Conservation (phyloP, 2,888 invertebrate genomes). For the Platycnemis pennipes region DNA sequence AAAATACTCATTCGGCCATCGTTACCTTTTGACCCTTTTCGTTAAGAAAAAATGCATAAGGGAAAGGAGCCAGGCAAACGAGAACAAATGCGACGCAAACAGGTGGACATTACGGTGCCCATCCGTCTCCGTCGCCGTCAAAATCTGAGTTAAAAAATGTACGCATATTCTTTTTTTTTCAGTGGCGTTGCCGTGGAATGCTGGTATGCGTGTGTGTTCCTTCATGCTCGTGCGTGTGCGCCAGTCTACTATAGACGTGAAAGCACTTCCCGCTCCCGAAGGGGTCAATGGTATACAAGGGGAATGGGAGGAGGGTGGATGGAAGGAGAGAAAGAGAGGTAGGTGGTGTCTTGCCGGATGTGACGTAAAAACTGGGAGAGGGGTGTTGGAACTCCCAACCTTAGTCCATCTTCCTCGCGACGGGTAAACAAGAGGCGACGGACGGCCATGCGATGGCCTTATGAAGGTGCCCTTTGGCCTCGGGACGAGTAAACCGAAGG, state of each 20-base stretch:
- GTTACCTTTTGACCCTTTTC: slow-evolving; percentile 3
- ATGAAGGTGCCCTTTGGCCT: slow-evolving; percentile 22
- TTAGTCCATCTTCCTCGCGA: slow-evolving; percentile 8
- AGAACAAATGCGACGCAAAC: slow-evolving; percentile 21
- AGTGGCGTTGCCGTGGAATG: slow-evolving; percentile 13
- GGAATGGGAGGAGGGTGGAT: not conserved
- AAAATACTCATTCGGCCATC: not conserved
- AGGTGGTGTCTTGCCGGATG: slow-evolving; percentile 19
- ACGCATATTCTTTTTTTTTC: not conserved
- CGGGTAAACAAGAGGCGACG: slow-evolving; percentile 20
- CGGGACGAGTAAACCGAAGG: not conserved
- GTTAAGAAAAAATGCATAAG: not conserved
- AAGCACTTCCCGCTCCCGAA: slow-evolving; percentile 36
- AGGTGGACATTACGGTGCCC: slow-evolving; percentile 18
- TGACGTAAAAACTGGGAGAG: slow-evolving; percentile 15
- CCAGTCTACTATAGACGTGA: slow-evolving; percentile 36
- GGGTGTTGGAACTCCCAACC: not conserved
- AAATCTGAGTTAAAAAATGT: not conserved
- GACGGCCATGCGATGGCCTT: not conserved
- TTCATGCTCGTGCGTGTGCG: not conserved
- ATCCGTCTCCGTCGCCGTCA: not conserved
- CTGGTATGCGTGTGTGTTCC: slow-evolving; percentile 1
- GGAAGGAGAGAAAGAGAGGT: not conserved
- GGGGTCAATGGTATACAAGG: slow-evolving; percentile 16
- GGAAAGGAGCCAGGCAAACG: not conserved